Evolutionary conservation across 2,888 invertebrate genomes (phyloP), one percentile per base, ranked within the genome.

Genomic region (Caenorhabditis drosophilae): DNA sequence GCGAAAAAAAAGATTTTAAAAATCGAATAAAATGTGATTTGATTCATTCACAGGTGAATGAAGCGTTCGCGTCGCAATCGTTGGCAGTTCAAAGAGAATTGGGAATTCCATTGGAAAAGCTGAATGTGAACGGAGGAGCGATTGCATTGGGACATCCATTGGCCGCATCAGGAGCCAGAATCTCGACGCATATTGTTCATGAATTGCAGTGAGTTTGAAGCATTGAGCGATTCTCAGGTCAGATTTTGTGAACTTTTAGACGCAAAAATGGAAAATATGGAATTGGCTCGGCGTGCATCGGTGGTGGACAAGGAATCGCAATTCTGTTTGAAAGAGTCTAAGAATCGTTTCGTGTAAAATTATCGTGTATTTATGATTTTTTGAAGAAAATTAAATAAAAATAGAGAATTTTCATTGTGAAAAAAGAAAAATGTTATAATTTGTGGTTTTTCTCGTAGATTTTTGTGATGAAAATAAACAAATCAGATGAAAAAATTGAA

Each of bases 221-320:
- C n/a, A n/a, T n/a, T n/a, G n/a, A n/a, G n/a, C n/a, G n/a, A n/a
- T n/a, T n/a, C n/a, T n/a, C n/a, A 27, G 20, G 11, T 26, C 9
- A 46, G 22, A 42, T 15, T 23, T 42, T 42, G 11, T 9, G 20
- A 42, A 42, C 23, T 59, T 75, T 52, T 51, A 76, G 75, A 31
- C 74, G 80, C 50, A 73, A 75, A 31, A 72, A 77, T 35, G 70
- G 62, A 22, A 72, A 67, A 40, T 72, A 72, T 58, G 72, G 67
- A 31, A 90, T 98, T 83, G 97, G 96, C 11, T 90, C 95, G 0
- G 97, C 97, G 0, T 98, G 97, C 85, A 97, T 98, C 85, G 97
- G 97, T 26, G 97, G 97, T 42, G 97, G 97, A 2, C 96, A 97
- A 86, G 97, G 97, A 61, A 97, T 98, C 82, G 94, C 97, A 1